Conservation (phyloP, 2,888 invertebrate species). For the Rhamnusium bicolor region DNA sequence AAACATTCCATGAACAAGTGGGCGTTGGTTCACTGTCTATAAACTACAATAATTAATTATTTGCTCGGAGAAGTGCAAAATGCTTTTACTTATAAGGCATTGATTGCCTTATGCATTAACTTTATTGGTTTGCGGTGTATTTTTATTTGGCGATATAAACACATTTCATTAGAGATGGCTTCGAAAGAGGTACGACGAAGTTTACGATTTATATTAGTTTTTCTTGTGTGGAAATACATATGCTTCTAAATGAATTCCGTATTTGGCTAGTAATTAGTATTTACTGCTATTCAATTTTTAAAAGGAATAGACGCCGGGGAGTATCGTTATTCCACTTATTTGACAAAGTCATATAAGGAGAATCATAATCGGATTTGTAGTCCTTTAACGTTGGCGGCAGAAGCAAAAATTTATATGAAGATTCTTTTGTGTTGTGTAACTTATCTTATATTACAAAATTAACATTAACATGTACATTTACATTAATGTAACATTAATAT, state of each 20-base stretch:
- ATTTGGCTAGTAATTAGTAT: not conserved
- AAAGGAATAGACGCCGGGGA: slow-evolving; percentile 17
- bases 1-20: not conserved
- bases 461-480: too few species aligned
- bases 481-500: too few species aligned
- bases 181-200: slow-evolving; percentile 1
- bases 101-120: slow-evolving; percentile 17
- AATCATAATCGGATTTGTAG: not conserved
- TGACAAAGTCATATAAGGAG: not conserved
- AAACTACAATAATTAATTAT: slow-evolving; percentile 4
- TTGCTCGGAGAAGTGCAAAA: slow-evolving; percentile 8
- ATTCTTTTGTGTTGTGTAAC: not conserved
- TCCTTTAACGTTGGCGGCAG: not conserved
- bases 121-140: slow-evolving; percentile 17
- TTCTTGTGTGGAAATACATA: not conserved
- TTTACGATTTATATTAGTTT: not conserved
- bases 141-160: slow-evolving; percentile 23
- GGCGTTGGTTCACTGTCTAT: slow-evolving; percentile 19
- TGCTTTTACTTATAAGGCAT: slow-evolving; percentile 20
- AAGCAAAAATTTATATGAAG: not conserved
- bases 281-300: slow-evolving; percentile 4
- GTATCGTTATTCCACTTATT: not conserved
- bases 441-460: not conserved
- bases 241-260: not conserved
- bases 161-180: slow-evolving; percentile 11